A percentile compares a stretch with the other conserved stretches of the same genome.
These are phyloP conservation scores for Fabriciana adippe DNA, from an alignment of 2,888 invertebrate species.

Conservation along the genomic window DNA sequence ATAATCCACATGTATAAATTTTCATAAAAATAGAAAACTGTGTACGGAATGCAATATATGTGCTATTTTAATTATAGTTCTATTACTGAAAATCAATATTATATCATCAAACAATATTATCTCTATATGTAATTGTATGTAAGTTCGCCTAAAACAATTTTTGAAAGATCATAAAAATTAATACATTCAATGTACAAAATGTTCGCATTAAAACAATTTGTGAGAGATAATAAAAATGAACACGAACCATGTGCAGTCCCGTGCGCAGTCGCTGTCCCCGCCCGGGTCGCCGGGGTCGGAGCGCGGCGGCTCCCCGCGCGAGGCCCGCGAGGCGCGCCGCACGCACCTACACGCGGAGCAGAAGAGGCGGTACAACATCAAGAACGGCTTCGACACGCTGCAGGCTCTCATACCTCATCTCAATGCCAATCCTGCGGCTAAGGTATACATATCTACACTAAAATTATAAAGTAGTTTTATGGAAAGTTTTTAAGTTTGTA, in stretches of 20 bases:
- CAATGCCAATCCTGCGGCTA: conserved; percentile 93
- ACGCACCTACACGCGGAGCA: conserved; percentile 98
- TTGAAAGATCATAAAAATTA: too few species aligned
- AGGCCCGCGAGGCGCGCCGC: conserved; percentile 87
- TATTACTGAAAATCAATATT: too few species aligned
- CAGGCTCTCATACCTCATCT: conserved; percentile 96
- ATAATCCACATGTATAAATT: too few species aligned
- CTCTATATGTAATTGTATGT: too few species aligned
- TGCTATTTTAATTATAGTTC: too few species aligned
- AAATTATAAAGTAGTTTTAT: too few species aligned
- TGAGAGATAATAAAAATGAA: background rate
- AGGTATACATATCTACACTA: conserved; percentile 73
- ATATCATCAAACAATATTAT: too few species aligned
- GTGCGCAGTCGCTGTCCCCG: conserved; percentile 44
- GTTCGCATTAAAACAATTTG: background rate
- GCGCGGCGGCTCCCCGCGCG: conserved; percentile 68
- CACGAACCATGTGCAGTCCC: conserved; percentile 19
- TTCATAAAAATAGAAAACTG: too few species aligned
- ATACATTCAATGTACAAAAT: too few species aligned
- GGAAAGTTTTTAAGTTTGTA: too few species aligned
- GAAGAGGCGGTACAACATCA: conserved; percentile 97
- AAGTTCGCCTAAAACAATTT: too few species aligned
- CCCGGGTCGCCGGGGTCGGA: conserved; percentile 62
- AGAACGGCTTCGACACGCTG: conserved; percentile 97
- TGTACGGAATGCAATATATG: too few species aligned